Base-by-base conservation (phyloP, 2,888 invertebrate species). In the Tenthredo scrophulariae region DNA sequence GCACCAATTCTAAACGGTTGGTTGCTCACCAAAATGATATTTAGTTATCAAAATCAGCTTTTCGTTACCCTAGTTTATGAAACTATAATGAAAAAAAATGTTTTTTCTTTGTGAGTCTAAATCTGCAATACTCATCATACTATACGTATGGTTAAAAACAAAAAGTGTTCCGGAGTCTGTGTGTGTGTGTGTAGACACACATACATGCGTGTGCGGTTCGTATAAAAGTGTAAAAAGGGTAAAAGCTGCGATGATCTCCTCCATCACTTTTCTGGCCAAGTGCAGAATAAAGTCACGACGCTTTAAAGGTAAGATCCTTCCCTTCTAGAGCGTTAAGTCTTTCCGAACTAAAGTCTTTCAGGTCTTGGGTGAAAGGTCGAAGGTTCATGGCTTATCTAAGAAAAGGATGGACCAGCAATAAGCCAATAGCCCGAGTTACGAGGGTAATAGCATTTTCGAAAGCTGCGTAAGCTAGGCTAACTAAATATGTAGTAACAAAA, bases 371-470 rank as follows among this genome's bases (percentile, higher is more conserved):
- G 72, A 74, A 74, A 74, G 72, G 72, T 74, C 43, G 72, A 74
- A 74, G 40, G 72, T 74, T 74, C 72, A 74, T 43, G 72, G 72
- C 72, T 74, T 74, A 74, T 74, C 72, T 37, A 74, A 43, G 40
- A 43, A 74, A 74, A 74, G 72, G 72, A 74, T 74, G 72, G 37
- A 74, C 72, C 72, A 40, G 72, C 72, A 74, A 74, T 74, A 74
- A 74, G 72, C 72, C 72, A 74, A 74, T 74, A 74, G 72, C 43
- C 43, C 72, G 72, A 22, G 43, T 74, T 37, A 74, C 40, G 72
- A 22, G 43, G 22, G 72, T 74, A 74, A 74, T 74, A 43, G 72
- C 22, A 74, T 74, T 43, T 15, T 43, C 22, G n/a, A 74, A 74
- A 18, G 72, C 15, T 22, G 72, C 40, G n/a, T 43, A 74, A 26